Base-by-base conservation (phyloP, 2,888 invertebrate species). In the Drosophila multiciliata region DNA sequence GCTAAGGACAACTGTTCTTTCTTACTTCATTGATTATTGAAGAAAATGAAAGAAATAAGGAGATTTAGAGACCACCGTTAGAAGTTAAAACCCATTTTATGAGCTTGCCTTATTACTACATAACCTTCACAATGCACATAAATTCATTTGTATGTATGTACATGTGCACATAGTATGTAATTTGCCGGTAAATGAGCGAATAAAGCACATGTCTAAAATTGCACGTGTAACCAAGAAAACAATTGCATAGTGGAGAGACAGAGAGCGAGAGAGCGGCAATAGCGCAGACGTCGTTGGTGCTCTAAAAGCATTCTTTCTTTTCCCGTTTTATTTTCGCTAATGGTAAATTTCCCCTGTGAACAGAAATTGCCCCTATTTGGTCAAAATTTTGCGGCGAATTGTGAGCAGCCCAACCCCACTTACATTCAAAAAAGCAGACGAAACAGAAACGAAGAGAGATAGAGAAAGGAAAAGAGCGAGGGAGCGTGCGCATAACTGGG, bases 321-420 rank as follows among this genome's bases (percentile, higher is more conserved):
- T 38, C 40, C 53, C 23, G 3, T 64, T n/a, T 48, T 45, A 20
- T 54, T 48, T 3, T 23, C 15, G 20, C 32, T 38, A 17, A 12
- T 32, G 20, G 29, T 32, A 32, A 32, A 73, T 71, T 82, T 86
- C 80, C 66, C 83, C 83, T 71, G 52, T 49, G 23, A 45, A 11
- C 35, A 55, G 49, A 60, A 54, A 35, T 20, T 80, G 77, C 65
- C 80, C 80, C 81, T 73, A 80, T 80, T 80, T 78, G 81, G 77
- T 52, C 81, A 78, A 70, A 49, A 67, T 45, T 59, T 74, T 68
- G 80, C 88, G 88, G 83, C 83, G 83, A 83, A 87, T 83, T 84
- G 61, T 66, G 2, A 17, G 52, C 40, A 11, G 23, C 26, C 35
- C 62, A 58, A 68, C 73, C 64, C 59, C 54, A 53, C 50, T 35